These are phyloP conservation scores for Spodoptera exigua DNA, from an alignment of 2,888 invertebrate species.

Conservation along the genomic window DNA sequence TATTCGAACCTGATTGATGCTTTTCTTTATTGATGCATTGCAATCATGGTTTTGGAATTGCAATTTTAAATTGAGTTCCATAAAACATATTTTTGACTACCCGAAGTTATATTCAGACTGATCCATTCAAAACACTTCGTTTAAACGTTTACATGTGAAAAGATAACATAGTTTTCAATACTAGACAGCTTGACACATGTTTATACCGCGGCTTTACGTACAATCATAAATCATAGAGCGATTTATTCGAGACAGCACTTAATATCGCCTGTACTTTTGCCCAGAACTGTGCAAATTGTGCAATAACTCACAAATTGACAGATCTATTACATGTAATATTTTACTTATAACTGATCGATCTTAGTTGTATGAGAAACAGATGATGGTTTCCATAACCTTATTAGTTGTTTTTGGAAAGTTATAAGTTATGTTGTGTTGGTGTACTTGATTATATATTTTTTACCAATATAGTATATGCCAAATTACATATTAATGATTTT, in stretches of 20 bases:
- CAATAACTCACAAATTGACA: constrained; percentile 36
- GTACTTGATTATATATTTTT: too few species aligned
- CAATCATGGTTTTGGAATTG: too few species aligned
- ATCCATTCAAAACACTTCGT: too few species aligned
- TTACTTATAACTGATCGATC: constrained; percentile 23
- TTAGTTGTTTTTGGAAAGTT: too few species aligned
- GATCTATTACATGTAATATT: constrained; percentile 28
- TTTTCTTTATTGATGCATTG: too few species aligned
- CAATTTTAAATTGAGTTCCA: too few species aligned
- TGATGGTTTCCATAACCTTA: neutral
- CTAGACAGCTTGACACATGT: neutral
- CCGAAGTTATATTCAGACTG: neutral
- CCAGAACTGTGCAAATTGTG: constrained; percentile 2
- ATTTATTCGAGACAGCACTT: constrained; percentile 24
- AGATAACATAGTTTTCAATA: too few species aligned
- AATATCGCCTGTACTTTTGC: constrained; percentile 8
- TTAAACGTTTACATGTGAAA: too few species aligned
- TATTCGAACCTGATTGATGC: too few species aligned
- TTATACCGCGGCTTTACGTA: neutral
- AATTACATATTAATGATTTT: too few species aligned
- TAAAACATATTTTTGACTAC: neutral
- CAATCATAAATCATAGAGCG: constrained; percentile 26
- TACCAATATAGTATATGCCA: neutral
- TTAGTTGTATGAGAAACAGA: constrained; percentile 1
- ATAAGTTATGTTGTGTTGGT: too few species aligned